Base-by-base conservation (phyloP, 2,888 invertebrate genomes). In the Lottia scabra region DNA sequence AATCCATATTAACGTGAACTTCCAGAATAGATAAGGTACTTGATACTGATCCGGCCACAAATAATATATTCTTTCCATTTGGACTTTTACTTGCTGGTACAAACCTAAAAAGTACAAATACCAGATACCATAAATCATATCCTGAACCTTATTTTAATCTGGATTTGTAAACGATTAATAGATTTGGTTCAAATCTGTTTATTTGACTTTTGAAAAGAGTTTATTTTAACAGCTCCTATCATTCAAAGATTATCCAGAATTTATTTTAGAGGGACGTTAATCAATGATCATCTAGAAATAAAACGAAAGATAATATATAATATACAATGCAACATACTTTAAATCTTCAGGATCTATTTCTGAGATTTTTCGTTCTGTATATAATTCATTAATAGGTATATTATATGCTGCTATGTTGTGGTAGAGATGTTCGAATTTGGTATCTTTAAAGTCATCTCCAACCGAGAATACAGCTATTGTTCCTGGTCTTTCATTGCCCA, bases 401-500 rank as follows among this genome's bases (percentile, higher is more conserved):
- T 56, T 12, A 19, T 10, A 56, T n/a, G 19, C 19, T 12, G 56
- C 13, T 23, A 56, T 56, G 16, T 78, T 80, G 19, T 67, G 66
- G 56, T 79, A 71, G 8, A 82, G 70, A 5, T 76, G 78, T 74
- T 84, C 79, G 71, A 82, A 84, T 23, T 67, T 73, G 1, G 83
- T 80, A 23, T 70, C 27, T n/a, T 66, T 67, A 19, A 75, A 62
- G 67, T 78, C 68, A 16, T 75, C 74, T 13, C 73, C 76, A 8
- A 83, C 72, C 2, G 81, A 79, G 73, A 83, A 85, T 6, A 84
- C 77, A 26, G 76, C 73, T 30, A 85, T 79, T 10, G 74, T 75
- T 6, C 85, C 85, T 0, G 85, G 84, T 16, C 81, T 65, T 71
- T 85, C 85, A 48, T 76, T 80, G 2, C 83, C 85, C 6, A 85